These are phyloP conservation scores for Neuroterus valhalla DNA, from an alignment of 1,140 invertebrate species.

Conservation along the genomic window DNA sequence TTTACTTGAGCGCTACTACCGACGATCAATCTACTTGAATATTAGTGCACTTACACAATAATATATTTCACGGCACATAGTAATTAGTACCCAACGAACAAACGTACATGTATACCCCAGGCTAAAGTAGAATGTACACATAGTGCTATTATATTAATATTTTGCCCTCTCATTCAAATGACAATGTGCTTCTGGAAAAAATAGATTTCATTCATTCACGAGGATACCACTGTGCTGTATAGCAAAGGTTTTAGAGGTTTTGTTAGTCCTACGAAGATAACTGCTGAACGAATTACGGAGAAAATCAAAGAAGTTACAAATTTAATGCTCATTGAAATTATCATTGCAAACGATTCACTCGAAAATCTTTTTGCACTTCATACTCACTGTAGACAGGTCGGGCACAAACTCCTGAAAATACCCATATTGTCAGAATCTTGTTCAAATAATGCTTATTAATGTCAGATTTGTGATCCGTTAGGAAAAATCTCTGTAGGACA, in stretches of 20 bases:
- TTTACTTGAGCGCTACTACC: slow-evolving; percentile 49
- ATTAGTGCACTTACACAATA: slow-evolving; percentile 55
- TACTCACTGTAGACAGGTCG: slow-evolving; percentile 77
- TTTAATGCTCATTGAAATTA: slow-evolving; percentile 57
- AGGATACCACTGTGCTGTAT: slow-evolving; percentile 51
- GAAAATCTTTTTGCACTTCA: slow-evolving; percentile 66
- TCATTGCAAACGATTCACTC: slow-evolving; percentile 70
- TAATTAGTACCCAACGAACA: slow-evolving; percentile 61
- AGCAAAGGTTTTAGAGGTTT: slow-evolving; percentile 55
- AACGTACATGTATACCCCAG: slow-evolving; percentile 55
- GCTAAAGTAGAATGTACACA: slow-evolving; percentile 43
- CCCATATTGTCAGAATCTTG: slow-evolving; percentile 49
- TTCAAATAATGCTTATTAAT: slow-evolving; percentile 17
- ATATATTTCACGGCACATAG: slow-evolving; percentile 35
- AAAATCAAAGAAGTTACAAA: slow-evolving; percentile 46
- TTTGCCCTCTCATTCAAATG: slow-evolving; percentile 73
- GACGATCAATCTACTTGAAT: slow-evolving; percentile 40
- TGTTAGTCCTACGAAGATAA: slow-evolving; percentile 72
- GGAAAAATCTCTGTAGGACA: no score
- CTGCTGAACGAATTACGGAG: slow-evolving; percentile 50
- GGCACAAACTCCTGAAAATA: slow-evolving; percentile 77
- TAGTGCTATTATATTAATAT: slow-evolving; percentile 74
- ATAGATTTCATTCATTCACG: slow-evolving; percentile 50
- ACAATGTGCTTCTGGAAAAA: slow-evolving; percentile 60
- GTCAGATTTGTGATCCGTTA: neutral